Evolutionary conservation across 2,888 invertebrate species (phyloP).

Genomic region (Hydrotaea diabolus): DNA sequence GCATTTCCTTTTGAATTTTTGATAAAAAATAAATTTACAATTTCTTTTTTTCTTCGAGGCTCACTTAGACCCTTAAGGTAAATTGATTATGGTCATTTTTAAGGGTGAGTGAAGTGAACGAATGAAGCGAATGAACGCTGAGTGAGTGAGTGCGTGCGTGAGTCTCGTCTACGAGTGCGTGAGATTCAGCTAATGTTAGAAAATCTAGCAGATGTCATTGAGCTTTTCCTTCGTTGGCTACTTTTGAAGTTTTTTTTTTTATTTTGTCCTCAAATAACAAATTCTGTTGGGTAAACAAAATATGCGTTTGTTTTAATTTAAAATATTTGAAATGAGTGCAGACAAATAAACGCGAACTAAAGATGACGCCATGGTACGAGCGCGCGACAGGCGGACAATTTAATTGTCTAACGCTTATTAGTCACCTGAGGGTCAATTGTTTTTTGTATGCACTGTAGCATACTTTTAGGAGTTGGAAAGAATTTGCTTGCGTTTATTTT

Average conservation of each 20-base stretch:
- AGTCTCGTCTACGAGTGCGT: background rate
- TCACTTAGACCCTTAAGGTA: constrained; percentile 72
- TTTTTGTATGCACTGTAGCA: background rate
- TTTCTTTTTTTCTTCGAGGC: constrained; percentile 45
- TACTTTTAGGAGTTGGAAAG: background rate
- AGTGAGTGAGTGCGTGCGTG: constrained; percentile 36
- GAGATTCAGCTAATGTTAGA: constrained; percentile 50
- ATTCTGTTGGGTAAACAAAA: constrained; percentile 44
- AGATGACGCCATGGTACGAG: background rate
- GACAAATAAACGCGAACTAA: background rate
- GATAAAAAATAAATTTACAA: constrained; percentile 61
- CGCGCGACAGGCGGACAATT: constrained; percentile 25
- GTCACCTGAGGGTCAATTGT: constrained; percentile 56
- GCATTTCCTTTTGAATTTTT: constrained; percentile 61
- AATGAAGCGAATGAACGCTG: too few species aligned
- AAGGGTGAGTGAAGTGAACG: constrained; percentile 53
- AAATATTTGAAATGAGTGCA: constrained; percentile 12
- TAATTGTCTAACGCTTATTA: constrained; percentile 55
- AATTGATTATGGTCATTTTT: constrained; percentile 78
- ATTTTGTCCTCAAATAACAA: constrained; percentile 40
- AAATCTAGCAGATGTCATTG: constrained; percentile 71
- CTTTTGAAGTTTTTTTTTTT: constrained; percentile 32
- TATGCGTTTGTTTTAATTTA: constrained; percentile 45
- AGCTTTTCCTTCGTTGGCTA: constrained; percentile 33
- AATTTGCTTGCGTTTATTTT: background rate